Evolutionary conservation across 2,888 invertebrate genomes (phyloP).

Genomic region (Biston betularia): DNA sequence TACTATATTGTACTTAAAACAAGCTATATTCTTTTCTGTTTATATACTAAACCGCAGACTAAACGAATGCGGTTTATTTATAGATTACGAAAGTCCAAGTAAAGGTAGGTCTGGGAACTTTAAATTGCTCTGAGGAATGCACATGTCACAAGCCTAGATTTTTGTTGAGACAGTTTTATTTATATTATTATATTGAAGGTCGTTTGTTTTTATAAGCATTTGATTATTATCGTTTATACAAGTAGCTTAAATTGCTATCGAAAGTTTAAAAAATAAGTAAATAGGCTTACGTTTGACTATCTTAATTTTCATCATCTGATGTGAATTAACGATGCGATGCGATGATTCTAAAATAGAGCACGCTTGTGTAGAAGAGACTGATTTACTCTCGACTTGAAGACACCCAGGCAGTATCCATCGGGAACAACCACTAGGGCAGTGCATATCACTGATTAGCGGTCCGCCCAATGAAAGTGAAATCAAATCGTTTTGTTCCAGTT

Average conservation of each 20-base stretch:
- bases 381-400: no score
- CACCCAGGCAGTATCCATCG: no score
- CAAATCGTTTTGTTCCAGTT: no score
- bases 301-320: no score
- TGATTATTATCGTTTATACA: neutral
- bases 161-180: slow-evolving; percentile 26
- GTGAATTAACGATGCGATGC: no score
- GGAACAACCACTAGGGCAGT: no score
- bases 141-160: slow-evolving; percentile 10
- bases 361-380: no score
- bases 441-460: no score
- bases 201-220: slow-evolving; percentile 5
- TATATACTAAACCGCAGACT: slow-evolving; percentile 20
- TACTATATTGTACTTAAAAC: neutral
- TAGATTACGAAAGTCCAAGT: slow-evolving; percentile 29
- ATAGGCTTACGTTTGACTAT: neutral
- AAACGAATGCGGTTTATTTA: slow-evolving; percentile 25
- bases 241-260: neutral
- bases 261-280: neutral
- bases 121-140: slow-evolving; percentile 36
- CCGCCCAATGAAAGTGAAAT: no score
- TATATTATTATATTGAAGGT: neutral
- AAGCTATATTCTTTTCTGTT: slow-evolving; percentile 15
- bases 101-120: slow-evolving; percentile 31
- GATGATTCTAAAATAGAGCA: neutral